Base-by-base conservation (phyloP, 2,797 vertebrate species). In the Lepidocolaptes lacrymiger region DNA sequence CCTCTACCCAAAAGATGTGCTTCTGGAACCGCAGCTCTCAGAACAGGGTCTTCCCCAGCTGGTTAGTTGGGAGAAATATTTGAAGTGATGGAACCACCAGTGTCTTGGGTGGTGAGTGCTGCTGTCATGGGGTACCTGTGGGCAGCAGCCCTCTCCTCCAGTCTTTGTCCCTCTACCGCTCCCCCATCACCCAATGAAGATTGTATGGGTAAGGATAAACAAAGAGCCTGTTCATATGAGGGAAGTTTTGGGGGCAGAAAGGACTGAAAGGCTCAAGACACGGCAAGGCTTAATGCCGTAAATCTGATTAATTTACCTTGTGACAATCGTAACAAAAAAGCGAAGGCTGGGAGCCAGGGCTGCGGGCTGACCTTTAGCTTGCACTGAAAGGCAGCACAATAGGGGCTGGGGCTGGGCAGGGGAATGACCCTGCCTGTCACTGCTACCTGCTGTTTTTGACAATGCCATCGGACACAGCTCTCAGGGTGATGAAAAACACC, bases 401-500 rank as follows among this genome's bases (percentile, higher is more conserved):
- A 96, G 98, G 97, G 94, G 79, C 94, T 95, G 67, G 89, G 97
- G 96, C 92, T 97, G 97, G 95, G 97, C 97, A 97, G 97, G 76
- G 94, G 96, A 88, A 89, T 93, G 98, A 98, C 98, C 98, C 97
- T 64, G 78, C 98, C 98, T 98, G 98, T 98, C 97, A 97, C 96
- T 98, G 98, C 98, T 99, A 99, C 99, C 99, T 99, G 99, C 99
- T 99, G 99, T 98, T 99, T 97, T 84, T 88, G 91, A 98, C 99
- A 99, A 99, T 98, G 98, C 98, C 94, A 98, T 99, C 97, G 95
- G 99, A 99, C 98, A 99, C 99, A 99, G 98, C 98, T 97, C 98
- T 99, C 97, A 98, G 97, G 97, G 98, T 98, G 98, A 99, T 99
- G 98, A 98, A 99, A 98, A 98, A 97, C 97, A 96, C 96, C 97